These are phyloP conservation scores for Syngnathus rostellatus DNA, from an alignment of 2,797 vertebrate species.

Conservation along the genomic window DNA sequence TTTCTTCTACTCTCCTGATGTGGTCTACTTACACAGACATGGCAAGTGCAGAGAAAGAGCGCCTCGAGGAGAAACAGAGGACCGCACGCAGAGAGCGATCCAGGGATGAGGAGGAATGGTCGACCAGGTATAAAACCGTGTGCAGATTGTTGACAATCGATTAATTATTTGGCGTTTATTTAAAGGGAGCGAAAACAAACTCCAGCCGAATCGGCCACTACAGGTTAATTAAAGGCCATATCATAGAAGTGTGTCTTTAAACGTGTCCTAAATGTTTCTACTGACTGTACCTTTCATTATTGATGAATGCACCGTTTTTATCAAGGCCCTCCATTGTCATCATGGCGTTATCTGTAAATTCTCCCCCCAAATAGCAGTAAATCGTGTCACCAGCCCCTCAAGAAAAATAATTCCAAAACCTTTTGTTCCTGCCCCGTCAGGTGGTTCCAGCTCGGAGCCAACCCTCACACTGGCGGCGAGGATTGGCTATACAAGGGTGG, in stretches of 20 bases:
- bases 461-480: conserved; percentile 79
- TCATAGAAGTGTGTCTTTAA: no score
- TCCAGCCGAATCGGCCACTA: no score
- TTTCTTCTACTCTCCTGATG: background rate
- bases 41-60: conserved; percentile 86
- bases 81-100: conserved; percentile 79
- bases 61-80: conserved; percentile 93
- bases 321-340: no score
- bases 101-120: conserved; percentile 81
- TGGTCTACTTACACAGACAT: conserved; percentile 63
- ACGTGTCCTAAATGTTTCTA: no score
- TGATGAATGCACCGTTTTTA: no score
- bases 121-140: conserved; percentile 72
- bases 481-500: conserved; percentile 91
- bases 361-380: no score
- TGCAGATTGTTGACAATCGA: background rate
- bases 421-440: conserved; percentile 33
- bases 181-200: no score
- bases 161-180: no score
- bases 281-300: no score
- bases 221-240: no score
- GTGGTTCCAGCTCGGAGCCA: conserved; percentile 76
- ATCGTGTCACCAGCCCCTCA: no score
- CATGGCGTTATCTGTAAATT: no score
- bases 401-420: background rate